Conservation (phyloP, 2,113 vertebrate species). For the Dipodomys stephensi region DNA sequence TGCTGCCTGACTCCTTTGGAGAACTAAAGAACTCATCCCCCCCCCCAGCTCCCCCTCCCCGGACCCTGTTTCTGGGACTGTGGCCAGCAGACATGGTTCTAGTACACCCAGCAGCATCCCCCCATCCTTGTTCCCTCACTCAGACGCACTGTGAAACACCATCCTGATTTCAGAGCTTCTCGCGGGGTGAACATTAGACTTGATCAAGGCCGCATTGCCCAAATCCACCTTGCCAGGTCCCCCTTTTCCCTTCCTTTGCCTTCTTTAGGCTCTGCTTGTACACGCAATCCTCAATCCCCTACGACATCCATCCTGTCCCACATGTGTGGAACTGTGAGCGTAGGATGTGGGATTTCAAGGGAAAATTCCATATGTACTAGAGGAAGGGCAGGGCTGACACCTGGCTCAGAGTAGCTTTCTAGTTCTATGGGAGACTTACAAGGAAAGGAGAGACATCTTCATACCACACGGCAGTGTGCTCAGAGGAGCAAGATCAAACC, state of each 20-base stretch:
- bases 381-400: background rate
- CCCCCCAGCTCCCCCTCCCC: too few relatives aligned
- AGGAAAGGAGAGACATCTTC: background rate
- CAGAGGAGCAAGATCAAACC: background rate
- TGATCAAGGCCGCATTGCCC: fast-evolving
- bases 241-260: background rate
- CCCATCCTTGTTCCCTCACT: background rate
- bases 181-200: background rate
- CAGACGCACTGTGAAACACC: background rate
- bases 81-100: background rate
- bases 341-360: background rate
- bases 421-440: background rate
- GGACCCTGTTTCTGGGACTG: background rate
- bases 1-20: background rate
- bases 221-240: background rate
- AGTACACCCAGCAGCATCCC: background rate
- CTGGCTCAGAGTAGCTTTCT: background rate
- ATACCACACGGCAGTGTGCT: background rate
- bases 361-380: slow-evolving; percentile 1
- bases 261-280: background rate
- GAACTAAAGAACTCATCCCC: background rate
- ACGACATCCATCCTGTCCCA: background rate
- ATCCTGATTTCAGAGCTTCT: background rate
- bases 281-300: background rate
- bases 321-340: background rate